Base-by-base conservation (phyloP, 1,140 invertebrate species). In the Diorhabda elongata region DNA sequence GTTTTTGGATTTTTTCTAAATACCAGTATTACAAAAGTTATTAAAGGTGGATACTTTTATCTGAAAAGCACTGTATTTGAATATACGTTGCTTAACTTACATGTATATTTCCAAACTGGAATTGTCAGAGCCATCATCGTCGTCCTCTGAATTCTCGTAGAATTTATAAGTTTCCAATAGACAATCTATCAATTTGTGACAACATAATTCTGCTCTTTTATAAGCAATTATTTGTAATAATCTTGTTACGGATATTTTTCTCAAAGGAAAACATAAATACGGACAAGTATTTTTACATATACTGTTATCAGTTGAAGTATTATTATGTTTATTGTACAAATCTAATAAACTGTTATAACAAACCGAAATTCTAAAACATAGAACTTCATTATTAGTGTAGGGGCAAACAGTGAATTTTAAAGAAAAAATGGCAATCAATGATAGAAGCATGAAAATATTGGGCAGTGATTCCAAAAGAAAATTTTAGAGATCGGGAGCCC, bases 251-350 rank as follows among this genome's bases (percentile, higher is more conserved):
- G 87, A 85, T 5, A 88, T 83, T 63, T 83, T 83, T 67, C 83
- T 84, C 11, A 84, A 71, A 0, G 84, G 82, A 74, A 87, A 82
- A 9, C 87, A 70, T 65, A 87, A 80, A 42, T 81, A 81, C 3
- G 87, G 85, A 73, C 84, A 87, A 69, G 86, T 86, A 67, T 88
- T 88, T 61, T 81, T 84, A 69, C 82, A 84, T 9, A 84, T 78
- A 72, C 81, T 74, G 11, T 72, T 78, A 11, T 67, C 72, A 44
- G 75, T 75, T n/a, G 45, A 64, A 58, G 80, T 58, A 5, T 72
- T 68, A n/a, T 52, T 6, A 64, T 73, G 78, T 69, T 77, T 79
- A 11, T 52, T 47, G 68, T 79, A 75, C 61, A 80, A 70, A 41
- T 69, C 59, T 56, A 81, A 69, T 44, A 78, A 64, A 62, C 64